Base-by-base conservation (phyloP, 1,140 invertebrate genomes). In the Procambarus clarkii region DNA sequence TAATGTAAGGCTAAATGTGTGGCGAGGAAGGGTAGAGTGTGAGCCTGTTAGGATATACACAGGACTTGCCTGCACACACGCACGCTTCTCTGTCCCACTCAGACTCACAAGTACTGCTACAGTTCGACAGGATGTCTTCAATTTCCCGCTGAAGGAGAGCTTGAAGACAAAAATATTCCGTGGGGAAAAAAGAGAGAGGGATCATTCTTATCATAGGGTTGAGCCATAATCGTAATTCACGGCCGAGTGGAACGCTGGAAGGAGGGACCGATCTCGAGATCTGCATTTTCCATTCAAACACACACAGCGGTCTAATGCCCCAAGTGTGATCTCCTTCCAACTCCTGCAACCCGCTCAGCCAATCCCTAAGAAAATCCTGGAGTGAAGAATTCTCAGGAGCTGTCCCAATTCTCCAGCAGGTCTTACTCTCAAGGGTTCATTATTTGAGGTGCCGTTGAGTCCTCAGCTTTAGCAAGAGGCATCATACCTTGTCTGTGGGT, bases 281-380 rank as follows among this genome's bases (percentile, higher is more conserved):
- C 79, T 48, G 79, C 79, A 50, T 80, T 80, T 80, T 80, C 79
- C 79, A 80, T 80, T 80, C 79, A 80, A 80, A 80, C 50, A n/a
- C 45, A 80, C 79, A 80, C 44, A 46, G 18, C 50, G 21, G 13
- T 21, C 60, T 64, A 64, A 64, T 64, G 21, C 60, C 60, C 18
- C 60, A 2, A 64, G 60, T 64, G 60, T 64, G 60, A 64, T 64
- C 60, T 24, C 80, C n/a, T 58, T 54, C 79, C 34, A 9, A n/a
- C 79, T 80, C 50, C 21, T 60, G 13, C 80, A 82, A 64, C 60
- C 11, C 60, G 13, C 60, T 64, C 21, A 18, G 80, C 8, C 50
- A 48, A 60, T 60, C 48, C 80, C 24, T 50, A 24, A 82, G 50
- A 60, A 82, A 34, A 60, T 82, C 80, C 79, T 21, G 4, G 50